Percentiles rank a stretch among this genome's conserved stretches.
phyloP scores from a whole-genome alignment of 2,113 vertebrate species.

The Bufo bufo region DNA sequence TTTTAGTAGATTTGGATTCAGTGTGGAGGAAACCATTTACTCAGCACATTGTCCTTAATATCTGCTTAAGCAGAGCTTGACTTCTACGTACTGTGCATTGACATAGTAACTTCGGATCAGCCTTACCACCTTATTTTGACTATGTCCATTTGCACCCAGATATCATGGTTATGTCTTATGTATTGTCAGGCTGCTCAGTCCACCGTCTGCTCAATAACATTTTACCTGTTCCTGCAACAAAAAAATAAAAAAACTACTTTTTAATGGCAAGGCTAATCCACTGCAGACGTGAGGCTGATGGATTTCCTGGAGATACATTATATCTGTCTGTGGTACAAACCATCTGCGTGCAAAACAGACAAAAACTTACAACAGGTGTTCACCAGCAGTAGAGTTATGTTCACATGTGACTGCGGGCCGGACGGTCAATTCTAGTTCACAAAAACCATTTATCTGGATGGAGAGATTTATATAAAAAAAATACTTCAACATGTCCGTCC shows the following conservation, averaged over 20 bases:
- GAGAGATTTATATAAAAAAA: constrained; percentile 36
- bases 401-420: constrained; percentile 72
- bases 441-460: constrained; percentile 60
- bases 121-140: neutral
- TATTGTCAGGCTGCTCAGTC: neutral
- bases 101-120: neutral
- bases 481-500: neutral
- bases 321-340: constrained; percentile 65
- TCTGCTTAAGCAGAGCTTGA: neutral
- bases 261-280: constrained; percentile 11
- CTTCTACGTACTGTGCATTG: neutral
- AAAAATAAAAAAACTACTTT: neutral
- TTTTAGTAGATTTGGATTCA: too few species aligned
- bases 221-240: constrained; percentile 12
- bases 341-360: constrained; percentile 64
- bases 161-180: neutral
- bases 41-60: neutral
- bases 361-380: constrained; percentile 75
- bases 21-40: too few species aligned
- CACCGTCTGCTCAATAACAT: neutral
- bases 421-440: constrained; percentile 64
- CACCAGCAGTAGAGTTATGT: constrained; percentile 73
- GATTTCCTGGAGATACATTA: constrained; percentile 64
- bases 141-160: neutral
- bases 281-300: constrained; percentile 22